These are phyloP conservation scores for Parambassis ranga DNA, from an alignment of 2,797 vertebrate genomes.

Conservation along the genomic window DNA sequence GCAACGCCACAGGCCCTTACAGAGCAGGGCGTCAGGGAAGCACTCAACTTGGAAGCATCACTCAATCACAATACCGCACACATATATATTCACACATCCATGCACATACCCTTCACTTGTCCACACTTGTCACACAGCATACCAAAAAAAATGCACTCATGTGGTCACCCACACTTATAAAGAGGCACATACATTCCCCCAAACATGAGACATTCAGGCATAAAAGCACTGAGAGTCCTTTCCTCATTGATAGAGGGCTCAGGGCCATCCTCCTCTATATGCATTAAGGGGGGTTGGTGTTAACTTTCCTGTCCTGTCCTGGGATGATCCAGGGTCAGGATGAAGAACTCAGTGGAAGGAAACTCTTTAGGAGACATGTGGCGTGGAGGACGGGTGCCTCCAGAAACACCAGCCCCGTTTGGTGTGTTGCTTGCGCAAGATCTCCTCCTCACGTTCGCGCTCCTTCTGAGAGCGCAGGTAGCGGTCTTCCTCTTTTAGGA, in stretches of 20 bases:
- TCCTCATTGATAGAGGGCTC: slow-evolving; percentile 25
- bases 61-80: slow-evolving; percentile 28
- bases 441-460: slow-evolving; percentile 86
- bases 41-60: slow-evolving; percentile 59
- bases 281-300: neutral
- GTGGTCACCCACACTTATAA: slow-evolving; percentile 54
- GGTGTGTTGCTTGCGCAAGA: slow-evolving; percentile 87
- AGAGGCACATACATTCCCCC: slow-evolving; percentile 64
- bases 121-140: slow-evolving; percentile 38
- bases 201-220: slow-evolving; percentile 55
- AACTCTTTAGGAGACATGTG: slow-evolving; percentile 79
- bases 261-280: slow-evolving; percentile 20
- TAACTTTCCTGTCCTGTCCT: slow-evolving; percentile 7
- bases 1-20: slow-evolving; percentile 28
- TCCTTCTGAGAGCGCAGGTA: slow-evolving; percentile 90
- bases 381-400: slow-evolving; percentile 82
- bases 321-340: slow-evolving; percentile 16
- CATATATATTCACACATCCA: slow-evolving; percentile 38
- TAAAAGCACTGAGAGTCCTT: slow-evolving; percentile 44
- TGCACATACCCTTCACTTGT: slow-evolving; percentile 29
- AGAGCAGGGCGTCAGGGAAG: slow-evolving; percentile 52
- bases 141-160: slow-evolving; percentile 50
- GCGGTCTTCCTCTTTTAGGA: slow-evolving; percentile 91
- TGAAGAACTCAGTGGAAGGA: slow-evolving; percentile 11
- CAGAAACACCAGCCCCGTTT: slow-evolving; percentile 92